A percentile compares a stretch with the other conserved stretches of the same genome.
These are phyloP conservation scores for Nansenia antarctica DNA, from an alignment of 2,113 vertebrate genomes.

Conservation along the genomic window DNA sequence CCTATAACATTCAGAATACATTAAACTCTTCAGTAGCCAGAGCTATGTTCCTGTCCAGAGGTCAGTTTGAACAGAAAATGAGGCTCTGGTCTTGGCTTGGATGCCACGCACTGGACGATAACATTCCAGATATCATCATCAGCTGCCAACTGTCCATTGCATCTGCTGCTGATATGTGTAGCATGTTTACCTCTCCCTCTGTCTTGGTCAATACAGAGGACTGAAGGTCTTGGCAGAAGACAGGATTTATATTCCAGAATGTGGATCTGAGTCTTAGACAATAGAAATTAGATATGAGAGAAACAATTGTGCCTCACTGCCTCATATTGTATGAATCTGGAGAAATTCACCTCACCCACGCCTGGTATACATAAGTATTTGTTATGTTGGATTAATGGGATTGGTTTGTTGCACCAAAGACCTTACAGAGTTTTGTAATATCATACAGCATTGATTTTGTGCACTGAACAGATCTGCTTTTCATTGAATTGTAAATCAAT, in stretches of 20 bases:
- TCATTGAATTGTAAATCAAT: slow-evolving; percentile 43
- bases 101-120: neutral
- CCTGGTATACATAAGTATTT: neutral
- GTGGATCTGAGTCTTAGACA: neutral
- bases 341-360: neutral
- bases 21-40: neutral
- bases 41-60: neutral
- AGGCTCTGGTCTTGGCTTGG: neutral
- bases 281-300: neutral
- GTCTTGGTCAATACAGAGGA: neutral
- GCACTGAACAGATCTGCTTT: slow-evolving; percentile 17
- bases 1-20: neutral
- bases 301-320: neutral
- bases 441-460: slow-evolving; percentile 41
- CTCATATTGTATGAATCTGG: neutral
- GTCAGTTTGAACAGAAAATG: neutral
- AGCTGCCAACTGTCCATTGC: neutral
- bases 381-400: slow-evolving; percentile 3
- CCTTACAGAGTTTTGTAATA: slow-evolving; percentile 26
- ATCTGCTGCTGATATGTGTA: neutral
- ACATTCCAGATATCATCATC: neutral
- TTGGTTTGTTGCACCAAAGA: neutral
- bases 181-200: neutral
- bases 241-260: neutral
- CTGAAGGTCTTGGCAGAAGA: neutral